Conservation (phyloP, 2,113 vertebrate species). For the Hiodon alosoides region DNA sequence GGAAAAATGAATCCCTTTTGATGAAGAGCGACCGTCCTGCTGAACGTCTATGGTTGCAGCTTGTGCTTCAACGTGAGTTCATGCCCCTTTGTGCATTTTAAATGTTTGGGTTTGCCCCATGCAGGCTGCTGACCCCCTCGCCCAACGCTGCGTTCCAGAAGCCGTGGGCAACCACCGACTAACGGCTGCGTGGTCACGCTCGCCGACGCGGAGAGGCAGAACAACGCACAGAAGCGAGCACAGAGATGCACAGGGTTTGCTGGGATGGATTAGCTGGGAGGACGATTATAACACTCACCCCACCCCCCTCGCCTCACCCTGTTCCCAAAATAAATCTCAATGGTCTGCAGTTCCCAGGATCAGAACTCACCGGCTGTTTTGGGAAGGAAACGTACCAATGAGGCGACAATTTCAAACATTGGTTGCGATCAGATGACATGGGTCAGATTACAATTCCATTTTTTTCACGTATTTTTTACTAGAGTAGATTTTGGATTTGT, state of each 20-base stretch:
- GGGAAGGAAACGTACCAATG: constrained; percentile 10
- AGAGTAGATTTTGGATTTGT: not conserved
- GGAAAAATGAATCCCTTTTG: too few relatives aligned
- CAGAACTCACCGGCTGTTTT: constrained; percentile 5
- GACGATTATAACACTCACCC: not conserved
- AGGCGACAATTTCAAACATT: not conserved
- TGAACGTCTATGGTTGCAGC: too few relatives aligned
- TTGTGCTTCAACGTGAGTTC: too few relatives aligned
- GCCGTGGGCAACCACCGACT: too few relatives aligned
- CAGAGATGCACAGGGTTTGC: not conserved
- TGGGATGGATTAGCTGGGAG: not conserved
- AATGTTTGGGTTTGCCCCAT: constrained; percentile 26
- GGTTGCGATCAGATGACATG: not conserved
- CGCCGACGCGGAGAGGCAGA: not conserved
- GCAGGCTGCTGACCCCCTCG: constrained; percentile 50
- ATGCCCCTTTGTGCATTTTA: not conserved
- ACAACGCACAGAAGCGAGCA: not conserved
- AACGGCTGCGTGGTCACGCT: too few relatives aligned
- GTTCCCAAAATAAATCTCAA: not conserved
- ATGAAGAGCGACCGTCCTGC: too few relatives aligned
- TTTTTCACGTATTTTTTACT: too few relatives aligned
- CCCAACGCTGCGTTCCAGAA: not conserved
- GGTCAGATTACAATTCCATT: too few relatives aligned
- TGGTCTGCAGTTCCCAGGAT: constrained; percentile 6
- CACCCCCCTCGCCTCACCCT: not conserved